Base-by-base conservation (phyloP, 2,113 vertebrate species). In the Pipa parva region DNA sequence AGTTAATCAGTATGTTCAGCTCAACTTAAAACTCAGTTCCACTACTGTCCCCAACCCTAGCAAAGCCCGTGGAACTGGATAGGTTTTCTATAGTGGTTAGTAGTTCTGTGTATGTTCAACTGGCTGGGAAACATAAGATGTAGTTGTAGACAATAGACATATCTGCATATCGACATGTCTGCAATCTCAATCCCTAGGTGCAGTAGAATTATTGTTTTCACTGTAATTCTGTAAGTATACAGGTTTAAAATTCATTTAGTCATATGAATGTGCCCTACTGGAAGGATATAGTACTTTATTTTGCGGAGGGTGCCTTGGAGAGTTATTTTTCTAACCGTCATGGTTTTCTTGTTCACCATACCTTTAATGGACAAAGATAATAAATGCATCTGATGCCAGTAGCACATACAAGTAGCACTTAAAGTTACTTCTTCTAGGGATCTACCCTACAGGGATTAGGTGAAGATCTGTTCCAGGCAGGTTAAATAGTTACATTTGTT, bases 401-500 rank as follows among this genome's bases (percentile, higher is more conserved):
- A 42, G 39, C 15, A 42, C 39, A 42, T 42, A 4, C 11, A 42
- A 42, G 13, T 5, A n/a, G 39, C 17, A 42, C 13, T 17, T 42
- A 15, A n/a, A 42, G 6, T 6, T 5, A 42, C 39, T 17, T 5
- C 39, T 15, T 42, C 13, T 15, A 4, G 15, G 7, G 39, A 42
- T 10, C 42, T 49, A 27, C 21, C 55, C 42, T 25, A 21, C 22
- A 59, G 55, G 20, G 28, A 67, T 59, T 58, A 36, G 28, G 64
- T 59, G 45, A 36, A 59, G 27, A 25, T 67, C 55, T 58, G 12
- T 49, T 59, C 49, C 64, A 64, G 17, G 48, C 22, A 67, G 42
- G 64, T 59, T 67, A 58, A 67, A 67, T n/a, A 55, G 42, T 56
- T 67, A 45, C 55, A 50, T 58, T 58, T 67, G 64, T 67, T 67